Evolutionary conservation across 2,113 vertebrate genomes (phyloP).

Genomic region (Rattus rattus): DNA sequence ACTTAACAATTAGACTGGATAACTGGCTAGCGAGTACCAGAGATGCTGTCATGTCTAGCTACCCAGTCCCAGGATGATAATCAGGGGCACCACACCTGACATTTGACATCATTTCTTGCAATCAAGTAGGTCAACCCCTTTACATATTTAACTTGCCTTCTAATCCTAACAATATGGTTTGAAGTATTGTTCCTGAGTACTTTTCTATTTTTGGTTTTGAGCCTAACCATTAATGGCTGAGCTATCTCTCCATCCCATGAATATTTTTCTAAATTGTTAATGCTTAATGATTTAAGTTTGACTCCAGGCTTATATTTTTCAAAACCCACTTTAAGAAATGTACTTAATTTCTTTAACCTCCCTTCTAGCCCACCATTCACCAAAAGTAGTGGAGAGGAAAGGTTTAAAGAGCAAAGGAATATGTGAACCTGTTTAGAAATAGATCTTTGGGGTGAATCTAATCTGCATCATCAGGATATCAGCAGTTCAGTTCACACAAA

Average conservation of each 20-base stretch:
- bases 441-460: too few relatives aligned
- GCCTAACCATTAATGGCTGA: background rate
- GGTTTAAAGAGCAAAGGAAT: too few relatives aligned
- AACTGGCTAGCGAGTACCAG: background rate
- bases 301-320: background rate
- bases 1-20: background rate
- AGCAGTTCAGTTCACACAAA: too few relatives aligned
- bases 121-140: background rate
- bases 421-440: too few relatives aligned
- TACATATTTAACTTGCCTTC: background rate
- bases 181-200: background rate
- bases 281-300: background rate
- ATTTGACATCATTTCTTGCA: background rate
- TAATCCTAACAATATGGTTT: background rate
- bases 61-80: background rate
- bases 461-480: too few relatives aligned
- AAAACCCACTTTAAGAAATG: too few relatives aligned
- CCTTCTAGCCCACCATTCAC: too few relatives aligned
- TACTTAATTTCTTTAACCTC: too few relatives aligned
- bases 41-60: background rate
- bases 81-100: background rate
- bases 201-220: background rate
- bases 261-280: background rate
- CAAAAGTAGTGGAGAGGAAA: too few relatives aligned
- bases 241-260: background rate